Evolutionary conservation across 2,113 vertebrate genomes (phyloP), one percentile per base, ranked within the genome.

Genomic region (Macquaria ambigua): DNA sequence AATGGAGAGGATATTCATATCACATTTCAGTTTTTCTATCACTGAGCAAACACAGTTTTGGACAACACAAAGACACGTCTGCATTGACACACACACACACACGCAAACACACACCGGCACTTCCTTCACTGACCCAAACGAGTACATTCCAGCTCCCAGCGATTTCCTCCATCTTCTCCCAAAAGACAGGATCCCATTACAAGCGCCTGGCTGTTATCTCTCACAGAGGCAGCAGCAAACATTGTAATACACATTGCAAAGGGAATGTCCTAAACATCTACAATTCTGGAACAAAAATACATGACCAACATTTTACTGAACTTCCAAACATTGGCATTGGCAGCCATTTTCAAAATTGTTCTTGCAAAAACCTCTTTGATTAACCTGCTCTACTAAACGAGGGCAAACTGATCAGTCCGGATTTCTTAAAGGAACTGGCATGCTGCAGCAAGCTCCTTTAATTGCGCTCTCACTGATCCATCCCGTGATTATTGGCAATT

Each of bases 1-100:
- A 91, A 93, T 90, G 87, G 82, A 88, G 85, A 90, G 91, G 93
- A 95, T 93, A 93, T 94, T 91, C 90, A 92, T 92, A 95, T 95
- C 93, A 90, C 82, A 87, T 95, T 95, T 95, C 94, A 88, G 63
- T 71, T 90, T 93, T 94, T 88, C 91, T 88, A 71, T 85, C n/a
- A 28, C 72, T 75, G 85, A 89, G 88, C 62, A 86, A 88, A 93
- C 89, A 89, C 82, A 79, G 85, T 78, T 89, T 86, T 72, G 59
- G 50, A 79, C 83, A 80, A 77, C 81, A 82, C 73, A 78, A 50
- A 82, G 67, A 83, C 66, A 81, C 0, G 62, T 67, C 46, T 84
- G 67, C 52, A 74, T 4, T n/a, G 34, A 78, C 58, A 85, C 76
- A 76, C 52, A 70, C 59, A 55, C 64, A 55, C 34, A 79, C 59